Evolutionary conservation across 2,113 vertebrate species (phyloP), one percentile per base, ranked within the genome.

Genomic region (Steatornis caripensis): DNA sequence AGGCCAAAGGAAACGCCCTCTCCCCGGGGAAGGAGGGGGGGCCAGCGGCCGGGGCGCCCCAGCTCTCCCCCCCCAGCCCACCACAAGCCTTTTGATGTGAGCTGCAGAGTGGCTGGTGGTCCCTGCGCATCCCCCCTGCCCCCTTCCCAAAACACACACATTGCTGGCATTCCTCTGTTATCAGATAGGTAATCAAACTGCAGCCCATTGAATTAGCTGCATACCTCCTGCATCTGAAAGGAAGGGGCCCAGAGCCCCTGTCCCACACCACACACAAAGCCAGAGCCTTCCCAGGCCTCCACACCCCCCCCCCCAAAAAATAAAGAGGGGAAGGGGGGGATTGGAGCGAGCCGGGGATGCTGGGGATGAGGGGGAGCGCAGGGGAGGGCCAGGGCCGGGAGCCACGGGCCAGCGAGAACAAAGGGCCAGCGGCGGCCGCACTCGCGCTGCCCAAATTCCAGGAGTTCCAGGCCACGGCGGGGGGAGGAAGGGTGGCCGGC

Each of bases 121-220:
- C 98, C 97, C 89, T 65, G 89, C 84, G 95, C 96, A 95, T 91
- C 87, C 94, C 90, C 96, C 87, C 92, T 87, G 92, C 96, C 95
- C 75, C 72, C 91, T 96, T 96, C 96, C 96, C 96, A 95, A 97
- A 96, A 98, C 95, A 97, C 97, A 97, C 97, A 98, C 98, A 98
- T 98, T 98, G 97, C 98, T 98, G 91, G 95, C 97, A 98, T 98
- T 98, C 98, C 97, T 98, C 97, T 96, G 97, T 98, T 98, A 98
- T 98, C 98, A 98, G 98, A 97, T 98, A 98, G 98, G 98, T 98
- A 98, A 98, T 98, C 98, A 97, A 98, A 93, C 80, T 98, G 98
- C 97, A 97, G 97, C 96, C 97, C 97, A 97, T 97, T 97, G 87
- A 97, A 97, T 98, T 97, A 96, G 96, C 98, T 98, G 96, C 95